Evolutionary conservation across 2,113 vertebrate genomes (phyloP).

Genomic region (Nycticebus coucang): DNA sequence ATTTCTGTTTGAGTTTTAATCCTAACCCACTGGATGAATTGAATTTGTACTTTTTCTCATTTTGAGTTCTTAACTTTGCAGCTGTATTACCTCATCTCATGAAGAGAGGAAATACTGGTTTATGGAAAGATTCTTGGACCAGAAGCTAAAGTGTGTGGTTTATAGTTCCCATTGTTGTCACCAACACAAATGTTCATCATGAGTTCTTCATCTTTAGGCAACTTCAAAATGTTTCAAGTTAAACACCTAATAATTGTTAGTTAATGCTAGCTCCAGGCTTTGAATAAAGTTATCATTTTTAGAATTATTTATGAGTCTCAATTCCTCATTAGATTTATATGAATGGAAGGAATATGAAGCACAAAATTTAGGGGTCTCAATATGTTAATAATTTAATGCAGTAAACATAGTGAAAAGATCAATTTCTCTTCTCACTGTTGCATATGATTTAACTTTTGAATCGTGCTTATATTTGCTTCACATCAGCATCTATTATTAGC

Average conservation of each 20-base stretch:
- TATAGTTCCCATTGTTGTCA: not conserved
- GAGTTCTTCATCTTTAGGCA: not conserved
- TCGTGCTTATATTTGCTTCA: not conserved
- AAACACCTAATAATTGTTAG: constrained; percentile 19
- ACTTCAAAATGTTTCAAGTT: constrained; percentile 2
- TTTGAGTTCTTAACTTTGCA: constrained; percentile 7
- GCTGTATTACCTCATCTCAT: not conserved
- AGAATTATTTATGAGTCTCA: not conserved
- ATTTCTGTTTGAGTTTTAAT: not conserved
- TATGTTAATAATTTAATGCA: not conserved
- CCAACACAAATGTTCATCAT: not conserved
- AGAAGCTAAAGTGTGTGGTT: not conserved
- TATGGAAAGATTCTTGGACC: not conserved
- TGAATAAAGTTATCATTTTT: constrained; percentile 20
- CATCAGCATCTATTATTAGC: not conserved
- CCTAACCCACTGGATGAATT: not conserved
- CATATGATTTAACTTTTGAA: not conserved
- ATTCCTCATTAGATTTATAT: not conserved
- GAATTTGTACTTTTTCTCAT: not conserved
- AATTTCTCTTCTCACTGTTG: not conserved
- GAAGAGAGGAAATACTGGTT: not conserved
- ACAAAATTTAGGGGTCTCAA: not conserved
- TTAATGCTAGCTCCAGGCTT: not conserved
- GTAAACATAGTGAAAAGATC: not conserved
- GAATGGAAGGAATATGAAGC: not conserved